Evolutionary conservation across 2,888 invertebrate species (phyloP).

Genomic region (Bibio marci): DNA sequence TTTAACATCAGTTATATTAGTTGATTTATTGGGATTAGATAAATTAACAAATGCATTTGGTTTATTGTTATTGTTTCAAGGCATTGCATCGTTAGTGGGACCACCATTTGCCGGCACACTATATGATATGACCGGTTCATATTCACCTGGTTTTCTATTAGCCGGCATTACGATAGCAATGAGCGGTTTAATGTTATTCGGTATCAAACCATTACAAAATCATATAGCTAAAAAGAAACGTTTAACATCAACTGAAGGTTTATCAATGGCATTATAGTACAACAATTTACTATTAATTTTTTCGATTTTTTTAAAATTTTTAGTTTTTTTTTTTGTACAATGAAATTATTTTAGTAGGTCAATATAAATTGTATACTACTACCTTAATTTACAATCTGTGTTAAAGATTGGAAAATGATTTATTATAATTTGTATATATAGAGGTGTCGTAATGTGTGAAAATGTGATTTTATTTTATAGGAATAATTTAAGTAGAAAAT

Average conservation of each 20-base stretch:
- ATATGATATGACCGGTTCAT: slow-evolving; percentile 58
- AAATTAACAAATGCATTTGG: slow-evolving; percentile 93
- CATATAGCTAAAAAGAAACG: slow-evolving; percentile 18
- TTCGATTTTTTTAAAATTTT: not conserved
- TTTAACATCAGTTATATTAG: slow-evolving; percentile 87
- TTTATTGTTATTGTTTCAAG: slow-evolving; percentile 79
- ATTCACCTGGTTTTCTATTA: slow-evolving; percentile 74
- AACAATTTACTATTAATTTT: not conserved
- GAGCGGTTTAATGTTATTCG: slow-evolving; percentile 77
- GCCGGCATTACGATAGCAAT: slow-evolving; percentile 72
- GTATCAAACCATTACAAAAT: slow-evolving; percentile 56
- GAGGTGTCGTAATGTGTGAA: no score
- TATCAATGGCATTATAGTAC: slow-evolving; percentile 1
- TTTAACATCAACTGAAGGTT: not conserved
- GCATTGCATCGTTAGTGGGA: slow-evolving; percentile 80
- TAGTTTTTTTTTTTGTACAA: no score
- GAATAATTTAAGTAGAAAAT: no score
- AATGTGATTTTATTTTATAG: no score
- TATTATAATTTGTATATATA: no score
- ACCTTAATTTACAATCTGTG: no score
- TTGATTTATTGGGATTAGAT: slow-evolving; percentile 84
- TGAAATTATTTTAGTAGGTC: no score
- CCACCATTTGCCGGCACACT: slow-evolving; percentile 89
- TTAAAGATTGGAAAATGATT: no score
- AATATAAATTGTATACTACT: no score